phyloP scores from a whole-genome alignment of 2,888 invertebrate genomes.

The Galeopsomyia nigrocyanea region DNA sequence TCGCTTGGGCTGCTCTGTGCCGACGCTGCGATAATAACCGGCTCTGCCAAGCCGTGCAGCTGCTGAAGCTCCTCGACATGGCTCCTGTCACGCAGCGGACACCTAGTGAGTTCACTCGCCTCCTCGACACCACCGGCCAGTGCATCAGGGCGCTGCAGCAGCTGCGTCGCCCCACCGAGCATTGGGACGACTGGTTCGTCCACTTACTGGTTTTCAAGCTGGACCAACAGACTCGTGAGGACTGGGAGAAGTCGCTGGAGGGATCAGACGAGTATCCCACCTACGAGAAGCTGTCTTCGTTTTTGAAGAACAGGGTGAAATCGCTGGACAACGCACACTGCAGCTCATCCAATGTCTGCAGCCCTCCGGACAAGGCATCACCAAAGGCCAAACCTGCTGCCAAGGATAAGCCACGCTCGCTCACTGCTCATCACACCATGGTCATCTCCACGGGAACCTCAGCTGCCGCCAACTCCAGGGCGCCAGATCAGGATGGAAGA shows the following conservation, averaged over 20 bases:
- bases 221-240: too few relatives aligned
- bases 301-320: not conserved
- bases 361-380: not conserved
- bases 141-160: not conserved
- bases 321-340: not conserved
- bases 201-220: not conserved
- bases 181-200: slow-evolving; percentile 7
- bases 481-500: not conserved
- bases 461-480: not conserved
- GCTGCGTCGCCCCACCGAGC: not conserved
- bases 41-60: not conserved
- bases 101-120: not conserved
- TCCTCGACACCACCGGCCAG: not conserved
- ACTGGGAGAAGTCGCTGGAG: slow-evolving; percentile 5
- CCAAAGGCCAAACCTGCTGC: not conserved
- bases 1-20: not conserved
- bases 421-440: too few relatives aligned
- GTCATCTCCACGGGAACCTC: not conserved
- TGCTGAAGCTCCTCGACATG: not conserved
- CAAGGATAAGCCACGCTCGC: not conserved
- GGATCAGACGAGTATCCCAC: not conserved
- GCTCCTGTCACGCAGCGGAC: not conserved
- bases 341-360: not conserved
- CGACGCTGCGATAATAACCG: not conserved
- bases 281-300: not conserved